A percentile compares a stretch with the other conserved stretches of the same genome.
phyloP scores from a whole-genome alignment of 2,113 vertebrate species.

The Cranoglanis bouderius region DNA sequence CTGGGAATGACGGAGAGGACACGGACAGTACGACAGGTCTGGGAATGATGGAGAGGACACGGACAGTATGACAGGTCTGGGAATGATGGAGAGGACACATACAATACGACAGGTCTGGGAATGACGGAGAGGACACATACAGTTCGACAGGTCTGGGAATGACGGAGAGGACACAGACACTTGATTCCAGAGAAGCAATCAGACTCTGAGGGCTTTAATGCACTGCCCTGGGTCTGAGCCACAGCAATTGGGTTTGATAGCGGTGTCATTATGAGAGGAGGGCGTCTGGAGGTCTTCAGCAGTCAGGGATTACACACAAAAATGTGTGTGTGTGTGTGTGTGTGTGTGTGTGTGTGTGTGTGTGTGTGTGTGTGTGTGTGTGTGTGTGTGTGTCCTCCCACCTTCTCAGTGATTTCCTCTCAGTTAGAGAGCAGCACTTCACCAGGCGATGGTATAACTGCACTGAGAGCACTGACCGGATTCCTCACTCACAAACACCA shows the following conservation, averaged over 20 bases:
- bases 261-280: slow-evolving; percentile 77
- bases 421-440: slow-evolving; percentile 51
- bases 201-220: slow-evolving; percentile 75
- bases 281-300: slow-evolving; percentile 75
- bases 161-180: slow-evolving; percentile 61
- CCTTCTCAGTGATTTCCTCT: slow-evolving; percentile 58
- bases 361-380: slow-evolving; percentile 32
- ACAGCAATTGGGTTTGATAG: slow-evolving; percentile 79
- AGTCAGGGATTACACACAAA: slow-evolving; percentile 62
- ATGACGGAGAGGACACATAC: background rate
- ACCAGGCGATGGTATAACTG: slow-evolving; percentile 45
- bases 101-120: slow-evolving; percentile 31
- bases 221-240: slow-evolving; percentile 76
- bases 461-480: slow-evolving; percentile 33
- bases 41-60: background rate
- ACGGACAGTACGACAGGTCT: background rate
- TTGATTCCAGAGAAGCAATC: slow-evolving; percentile 80
- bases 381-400: slow-evolving; percentile 34
- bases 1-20: background rate
- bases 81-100: background rate
- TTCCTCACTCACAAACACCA: background rate
- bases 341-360: slow-evolving; percentile 40
- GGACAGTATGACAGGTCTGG: background rate
- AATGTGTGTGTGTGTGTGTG: slow-evolving; percentile 22
- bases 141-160: slow-evolving; percentile 50